Conservation (phyloP, 2,113 vertebrate genomes). For the Embiotoca jacksoni region DNA sequence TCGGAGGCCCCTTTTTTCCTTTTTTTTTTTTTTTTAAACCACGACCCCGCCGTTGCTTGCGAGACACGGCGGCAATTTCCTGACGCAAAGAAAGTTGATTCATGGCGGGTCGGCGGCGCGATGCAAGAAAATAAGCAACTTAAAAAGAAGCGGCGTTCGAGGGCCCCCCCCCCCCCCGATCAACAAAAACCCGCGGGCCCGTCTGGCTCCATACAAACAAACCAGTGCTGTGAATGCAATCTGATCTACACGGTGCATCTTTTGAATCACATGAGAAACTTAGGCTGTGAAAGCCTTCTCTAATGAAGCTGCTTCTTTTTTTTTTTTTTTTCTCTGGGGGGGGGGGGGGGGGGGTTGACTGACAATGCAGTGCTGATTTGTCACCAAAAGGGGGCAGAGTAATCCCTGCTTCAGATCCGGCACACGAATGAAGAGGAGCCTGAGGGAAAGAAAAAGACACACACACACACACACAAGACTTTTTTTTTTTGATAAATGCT, state of each 20-base stretch:
- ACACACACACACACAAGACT: no score
- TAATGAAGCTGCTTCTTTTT: no score
- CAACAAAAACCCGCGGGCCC: no score
- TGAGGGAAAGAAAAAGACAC: background rate
- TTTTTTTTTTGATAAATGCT: no score
- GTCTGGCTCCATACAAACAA: no score
- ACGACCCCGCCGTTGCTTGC: background rate
- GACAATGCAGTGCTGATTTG: slow-evolving; percentile 41
- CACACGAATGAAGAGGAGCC: background rate
- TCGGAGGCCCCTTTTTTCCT: background rate
- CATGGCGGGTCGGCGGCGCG: slow-evolving; percentile 26
- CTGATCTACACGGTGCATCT: no score
- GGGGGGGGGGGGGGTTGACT: background rate
- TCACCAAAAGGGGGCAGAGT: slow-evolving; percentile 74
- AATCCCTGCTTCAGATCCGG: slow-evolving; percentile 61
- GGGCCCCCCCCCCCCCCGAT: background rate
- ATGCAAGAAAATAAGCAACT: slow-evolving; percentile 2
- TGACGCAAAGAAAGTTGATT: slow-evolving; percentile 56
- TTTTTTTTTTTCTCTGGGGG: no score
- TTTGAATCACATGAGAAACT: no score
- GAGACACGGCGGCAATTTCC: slow-evolving; percentile 27
- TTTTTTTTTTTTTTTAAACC: slow-evolving; percentile 13
- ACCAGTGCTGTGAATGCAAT: no score
- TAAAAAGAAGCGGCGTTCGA: slow-evolving; percentile 15
- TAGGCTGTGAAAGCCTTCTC: no score